These are phyloP conservation scores for Montipora sp. DNA, from an alignment of 64 coral and sea anemone genomes.

Conservation along the genomic window DNA sequence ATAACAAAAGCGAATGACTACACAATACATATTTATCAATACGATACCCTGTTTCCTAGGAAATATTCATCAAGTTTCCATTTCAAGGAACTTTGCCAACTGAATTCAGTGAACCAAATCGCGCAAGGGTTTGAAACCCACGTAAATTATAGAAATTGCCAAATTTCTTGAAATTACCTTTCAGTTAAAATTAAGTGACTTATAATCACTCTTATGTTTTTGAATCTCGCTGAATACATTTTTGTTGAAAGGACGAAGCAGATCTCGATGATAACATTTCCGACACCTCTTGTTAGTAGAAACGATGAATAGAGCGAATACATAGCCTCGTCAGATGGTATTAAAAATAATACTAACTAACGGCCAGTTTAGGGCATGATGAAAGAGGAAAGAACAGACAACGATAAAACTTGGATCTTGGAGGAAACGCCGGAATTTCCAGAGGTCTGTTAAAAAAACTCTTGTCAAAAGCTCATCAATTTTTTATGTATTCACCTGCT, in stretches of 20 bases:
- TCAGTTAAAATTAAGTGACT: not conserved
- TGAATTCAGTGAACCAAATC: conserved; percentile 1
- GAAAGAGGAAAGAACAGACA: not conserved
- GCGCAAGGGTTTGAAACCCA: not conserved
- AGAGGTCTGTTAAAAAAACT: conserved; percentile 18
- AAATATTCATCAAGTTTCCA: not conserved
- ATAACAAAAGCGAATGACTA: not conserved
- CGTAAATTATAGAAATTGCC: not conserved
- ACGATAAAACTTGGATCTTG: not conserved
- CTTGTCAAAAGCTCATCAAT: conserved; percentile 40
- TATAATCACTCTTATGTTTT: conserved; percentile 27
- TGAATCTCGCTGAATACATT: conserved; percentile 16
- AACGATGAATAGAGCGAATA: conserved; percentile 19
- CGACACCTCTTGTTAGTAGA: conserved; percentile 32
- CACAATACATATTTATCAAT: conserved; percentile 4
- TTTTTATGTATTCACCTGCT: conserved; percentile 46
- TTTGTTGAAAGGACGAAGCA: conserved; percentile 9
- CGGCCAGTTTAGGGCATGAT: not conserved
- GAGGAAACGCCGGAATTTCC: conserved; percentile 3
- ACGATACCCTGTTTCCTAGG: not conserved
- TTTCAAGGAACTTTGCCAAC: not conserved
- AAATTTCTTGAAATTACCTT: not conserved
- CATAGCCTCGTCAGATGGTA: not conserved
- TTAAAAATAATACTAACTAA: not conserved
- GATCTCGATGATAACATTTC: conserved; percentile 9